A percentile compares a stretch with the other conserved stretches of the same genome.
These are phyloP conservation scores for Drosophila suzukii DNA, from an alignment of 1,140 invertebrate species.

Conservation along the genomic window DNA sequence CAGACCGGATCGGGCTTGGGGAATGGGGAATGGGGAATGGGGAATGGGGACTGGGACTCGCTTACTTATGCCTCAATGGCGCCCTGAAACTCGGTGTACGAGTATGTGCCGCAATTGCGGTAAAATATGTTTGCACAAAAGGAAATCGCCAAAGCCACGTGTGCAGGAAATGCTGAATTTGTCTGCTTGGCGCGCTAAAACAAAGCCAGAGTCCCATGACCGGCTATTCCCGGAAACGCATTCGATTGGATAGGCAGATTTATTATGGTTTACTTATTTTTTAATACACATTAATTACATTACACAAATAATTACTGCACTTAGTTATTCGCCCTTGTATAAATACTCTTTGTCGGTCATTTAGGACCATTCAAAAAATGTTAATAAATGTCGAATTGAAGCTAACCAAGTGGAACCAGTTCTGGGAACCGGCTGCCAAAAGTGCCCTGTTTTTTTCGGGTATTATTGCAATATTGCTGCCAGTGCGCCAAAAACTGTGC, in stretches of 20 bases:
- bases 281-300: no score
- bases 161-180: constrained; percentile 79
- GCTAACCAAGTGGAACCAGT: constrained; percentile 9
- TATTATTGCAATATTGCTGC: constrained; percentile 74
- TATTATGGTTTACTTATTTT: neutral
- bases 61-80: constrained; percentile 76
- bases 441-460: constrained; percentile 18
- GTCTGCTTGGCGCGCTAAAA: constrained; percentile 69
- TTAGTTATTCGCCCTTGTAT: neutral
- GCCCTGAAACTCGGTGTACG: constrained; percentile 33
- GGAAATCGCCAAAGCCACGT: constrained; percentile 80
- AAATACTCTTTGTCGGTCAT: neutral
- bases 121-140: constrained; percentile 82
- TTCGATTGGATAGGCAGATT: constrained; percentile 10
- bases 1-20: constrained; percentile 18
- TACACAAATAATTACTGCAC: neutral
- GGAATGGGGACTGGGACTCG: constrained; percentile 12
- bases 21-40: constrained; percentile 2
- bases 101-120: constrained; percentile 74
- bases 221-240: constrained; percentile 21
- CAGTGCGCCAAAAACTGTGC: constrained; percentile 64
- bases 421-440: constrained; percentile 28
- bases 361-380: neutral
- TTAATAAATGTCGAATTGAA: constrained; percentile 6
- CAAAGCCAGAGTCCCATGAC: constrained; percentile 33